Conservation (phyloP, 2,888 invertebrate species). For the Dolichomitus sp. region DNA sequence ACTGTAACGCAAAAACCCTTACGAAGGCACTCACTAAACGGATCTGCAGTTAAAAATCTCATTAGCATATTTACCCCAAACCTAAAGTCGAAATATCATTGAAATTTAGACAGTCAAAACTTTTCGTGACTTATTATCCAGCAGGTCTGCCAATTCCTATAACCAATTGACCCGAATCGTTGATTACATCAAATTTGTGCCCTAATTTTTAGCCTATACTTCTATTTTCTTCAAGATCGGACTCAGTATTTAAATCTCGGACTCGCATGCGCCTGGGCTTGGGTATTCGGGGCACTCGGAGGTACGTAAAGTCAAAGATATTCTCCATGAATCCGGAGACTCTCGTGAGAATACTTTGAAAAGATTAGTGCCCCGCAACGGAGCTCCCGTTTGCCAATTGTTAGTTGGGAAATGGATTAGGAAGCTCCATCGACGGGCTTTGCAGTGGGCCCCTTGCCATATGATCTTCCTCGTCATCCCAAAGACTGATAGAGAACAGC, state of each 20-base stretch:
- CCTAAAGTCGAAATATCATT: conserved; percentile 1
- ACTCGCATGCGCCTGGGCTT: conserved; percentile 81
- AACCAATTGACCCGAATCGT: conserved; percentile 5
- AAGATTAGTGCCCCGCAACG: conserved; percentile 79
- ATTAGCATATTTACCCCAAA: conserved; percentile 29
- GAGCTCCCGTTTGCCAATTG: conserved; percentile 62
- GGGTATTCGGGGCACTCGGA: conserved; percentile 70
- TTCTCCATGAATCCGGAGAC: conserved; percentile 79
- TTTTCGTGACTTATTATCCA: conserved; percentile 6
- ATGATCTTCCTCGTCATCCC: conserved; percentile 43
- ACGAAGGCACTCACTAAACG: conserved; percentile 85
- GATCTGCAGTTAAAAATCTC: conserved; percentile 54
- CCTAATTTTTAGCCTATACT: background rate
- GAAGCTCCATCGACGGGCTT: conserved; percentile 73
- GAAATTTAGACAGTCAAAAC: conserved; percentile 32
- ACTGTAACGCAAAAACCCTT: conserved; percentile 86
- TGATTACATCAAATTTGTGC: background rate
- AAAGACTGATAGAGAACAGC: conserved; percentile 43
- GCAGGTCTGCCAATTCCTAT: conserved; percentile 9
- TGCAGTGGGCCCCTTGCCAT: conserved; percentile 76
- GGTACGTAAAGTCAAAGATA: conserved; percentile 80
- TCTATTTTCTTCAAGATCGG: conserved; percentile 46
- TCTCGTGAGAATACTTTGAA: conserved; percentile 84
- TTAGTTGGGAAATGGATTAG: conserved; percentile 28
- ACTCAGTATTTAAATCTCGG: conserved; percentile 80